phyloP scores from a whole-genome alignment of 2,888 invertebrate genomes.

The Philonicus albiceps region DNA sequence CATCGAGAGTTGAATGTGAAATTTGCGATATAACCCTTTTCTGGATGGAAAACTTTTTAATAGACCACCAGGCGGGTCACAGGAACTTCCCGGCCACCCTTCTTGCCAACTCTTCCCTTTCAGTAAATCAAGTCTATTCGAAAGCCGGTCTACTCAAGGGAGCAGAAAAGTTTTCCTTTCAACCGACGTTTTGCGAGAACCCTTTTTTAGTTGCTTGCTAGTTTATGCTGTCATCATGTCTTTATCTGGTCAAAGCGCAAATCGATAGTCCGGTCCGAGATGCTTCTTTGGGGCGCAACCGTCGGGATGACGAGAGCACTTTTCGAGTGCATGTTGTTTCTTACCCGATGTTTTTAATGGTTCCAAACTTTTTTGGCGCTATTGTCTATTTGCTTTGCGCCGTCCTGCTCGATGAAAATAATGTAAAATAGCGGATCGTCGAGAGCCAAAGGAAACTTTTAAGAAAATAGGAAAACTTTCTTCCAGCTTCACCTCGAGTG shows the following conservation, averaged over 20 bases:
- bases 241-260: conserved; percentile 27
- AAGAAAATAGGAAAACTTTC: neutral
- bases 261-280: neutral
- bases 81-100: neutral
- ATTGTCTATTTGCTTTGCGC: neutral
- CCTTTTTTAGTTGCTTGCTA: conserved; percentile 32
- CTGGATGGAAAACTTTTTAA: conserved; percentile 7
- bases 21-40: conserved; percentile 13
- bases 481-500: neutral
- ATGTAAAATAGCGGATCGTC: neutral
- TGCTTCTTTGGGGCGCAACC: neutral
- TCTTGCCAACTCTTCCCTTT: conserved; percentile 1
- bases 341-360: conserved; percentile 16
- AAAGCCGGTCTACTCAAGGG: conserved; percentile 23
- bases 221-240: conserved; percentile 34
- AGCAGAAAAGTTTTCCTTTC: conserved; percentile 24
- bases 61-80: conserved; percentile 1
- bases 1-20: neutral
- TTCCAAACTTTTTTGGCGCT: neutral
- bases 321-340: conserved; percentile 22
- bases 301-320: neutral
- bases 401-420: neutral
- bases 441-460: neutral
- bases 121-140: conserved; percentile 20
- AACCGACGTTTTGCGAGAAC: conserved; percentile 30